These are phyloP conservation scores for Drosophila prolongata DNA, from an alignment of 2,888 invertebrate species.

Conservation along the genomic window DNA sequence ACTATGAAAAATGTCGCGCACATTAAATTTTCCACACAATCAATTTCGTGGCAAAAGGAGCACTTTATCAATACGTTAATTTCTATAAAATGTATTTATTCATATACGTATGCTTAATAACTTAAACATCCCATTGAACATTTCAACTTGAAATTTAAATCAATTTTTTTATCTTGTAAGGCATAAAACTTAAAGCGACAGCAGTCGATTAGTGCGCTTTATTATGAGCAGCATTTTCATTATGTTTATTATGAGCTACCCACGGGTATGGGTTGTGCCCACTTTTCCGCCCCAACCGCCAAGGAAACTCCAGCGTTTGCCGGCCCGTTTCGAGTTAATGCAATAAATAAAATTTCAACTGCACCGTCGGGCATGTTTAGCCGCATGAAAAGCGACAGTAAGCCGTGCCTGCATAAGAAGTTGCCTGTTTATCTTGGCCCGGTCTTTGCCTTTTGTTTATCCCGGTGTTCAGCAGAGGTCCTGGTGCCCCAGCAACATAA, in stretches of 20 bases:
- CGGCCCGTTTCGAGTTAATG: conserved; percentile 73
- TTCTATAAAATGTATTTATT: conserved; percentile 59
- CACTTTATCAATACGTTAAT: conserved; percentile 52
- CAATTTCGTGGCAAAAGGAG: conserved; percentile 56
- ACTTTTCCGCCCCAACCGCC: conserved; percentile 3
- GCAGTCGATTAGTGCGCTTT: conserved; percentile 75
- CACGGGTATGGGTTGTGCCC: not conserved
- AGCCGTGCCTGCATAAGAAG: conserved; percentile 72
- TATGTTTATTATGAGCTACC: conserved; percentile 65
- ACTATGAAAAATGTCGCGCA: conserved; percentile 66
- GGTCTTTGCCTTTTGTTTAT: conserved; percentile 66
- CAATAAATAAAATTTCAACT: conserved; percentile 80
- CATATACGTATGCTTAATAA: conserved; percentile 54
- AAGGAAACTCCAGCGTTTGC: conserved; percentile 3
- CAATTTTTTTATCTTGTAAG: conserved; percentile 8
- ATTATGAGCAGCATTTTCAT: conserved; percentile 77
- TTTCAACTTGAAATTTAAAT: conserved; percentile 22
- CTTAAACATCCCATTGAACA: conserved; percentile 51
- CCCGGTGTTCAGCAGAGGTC: conserved; percentile 32
- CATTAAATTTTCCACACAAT: conserved; percentile 74
- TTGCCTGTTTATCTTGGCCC: conserved; percentile 75
- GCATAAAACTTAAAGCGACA: conserved; percentile 23
- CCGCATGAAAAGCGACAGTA: conserved; percentile 79
- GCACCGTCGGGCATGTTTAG: conserved; percentile 78
- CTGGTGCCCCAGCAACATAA: conserved; percentile 5